Base-by-base conservation (phyloP, 2,113 vertebrate species). In the Bolborhynchus lineola region DNA sequence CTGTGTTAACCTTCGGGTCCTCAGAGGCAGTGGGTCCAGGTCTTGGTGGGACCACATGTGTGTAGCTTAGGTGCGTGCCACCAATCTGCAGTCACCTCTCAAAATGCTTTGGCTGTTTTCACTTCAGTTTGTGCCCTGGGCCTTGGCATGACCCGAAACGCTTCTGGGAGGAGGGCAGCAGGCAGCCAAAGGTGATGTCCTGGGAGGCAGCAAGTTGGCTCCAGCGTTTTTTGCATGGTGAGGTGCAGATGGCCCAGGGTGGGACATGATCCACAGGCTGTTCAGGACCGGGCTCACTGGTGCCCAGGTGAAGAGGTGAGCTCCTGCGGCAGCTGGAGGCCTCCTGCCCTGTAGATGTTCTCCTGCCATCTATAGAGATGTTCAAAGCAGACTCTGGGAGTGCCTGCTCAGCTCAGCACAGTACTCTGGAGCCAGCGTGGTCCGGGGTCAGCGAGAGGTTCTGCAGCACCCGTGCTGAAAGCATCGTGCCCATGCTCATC, bases 1-100 rank as follows among this genome's bases (percentile, higher is more conserved):
- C 49, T 39, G 18, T 0, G 0, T 59, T 63, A 42, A 42, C 17
- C 49, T 74, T 20, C 2, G 7, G 3, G 39, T 55, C 23, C 71
- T 82, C 53, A 74, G 71, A 75, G 25, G 11, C 25, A 1, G 21
- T 1, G 7, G 9, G 10, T 25, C 28, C 11, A 19, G 57, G 20
- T 68, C 33, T 86, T 12, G 33, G 64, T 64, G n/a, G 33, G 8
- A 8, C 33, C 47, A 15, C 0, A 1, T 2, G 0, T 42, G 17
- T 47, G 62, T 64, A 60, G 21, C 42, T 0, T 0, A 47, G 75
- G 18, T 47, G n/a, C 0, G 0, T 26, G 64, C 46, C 63, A 44
- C 44, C 3, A 1, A 8, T 16, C n/a, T 72, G 77, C 33, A 41
- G 21, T 21, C 53, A 14, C 39, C 21, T 81, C 44, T 33, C 10